These are phyloP conservation scores for Chironomus striatipennis DNA, from an alignment of 1,140 invertebrate species.

Conservation along the genomic window DNA sequence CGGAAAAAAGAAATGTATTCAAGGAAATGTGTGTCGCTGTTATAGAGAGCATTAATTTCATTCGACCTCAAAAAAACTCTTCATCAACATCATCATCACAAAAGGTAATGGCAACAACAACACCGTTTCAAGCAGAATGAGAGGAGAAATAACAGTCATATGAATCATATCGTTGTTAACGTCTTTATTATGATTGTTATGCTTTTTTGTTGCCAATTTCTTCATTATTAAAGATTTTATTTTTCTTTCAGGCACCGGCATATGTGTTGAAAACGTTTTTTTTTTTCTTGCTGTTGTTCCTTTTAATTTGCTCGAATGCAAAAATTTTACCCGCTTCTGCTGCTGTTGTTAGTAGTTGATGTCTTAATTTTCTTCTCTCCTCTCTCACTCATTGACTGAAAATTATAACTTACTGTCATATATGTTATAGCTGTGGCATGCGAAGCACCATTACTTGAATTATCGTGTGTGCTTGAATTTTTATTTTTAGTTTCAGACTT, in stretches of 20 bases:
- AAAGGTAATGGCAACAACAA: no score
- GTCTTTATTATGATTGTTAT: slow-evolving; percentile 20
- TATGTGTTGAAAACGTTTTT: not conserved
- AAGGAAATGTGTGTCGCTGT: not conserved
- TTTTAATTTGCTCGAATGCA: not conserved
- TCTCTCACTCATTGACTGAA: not conserved
- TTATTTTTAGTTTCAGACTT: no score
- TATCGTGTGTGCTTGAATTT: no score
- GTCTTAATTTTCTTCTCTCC: not conserved
- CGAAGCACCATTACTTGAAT: no score
- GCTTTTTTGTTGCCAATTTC: slow-evolving; percentile 1
- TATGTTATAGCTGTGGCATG: not conserved
- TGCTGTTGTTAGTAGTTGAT: not conserved
- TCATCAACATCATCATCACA: not conserved
- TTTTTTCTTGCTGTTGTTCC: not conserved
- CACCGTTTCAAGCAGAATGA: no score
- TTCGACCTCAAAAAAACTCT: not conserved
- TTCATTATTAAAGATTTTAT: not conserved
- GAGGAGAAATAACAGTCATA: not conserved
- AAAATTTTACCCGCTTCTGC: not conserved
- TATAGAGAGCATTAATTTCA: not conserved
- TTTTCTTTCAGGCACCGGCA: not conserved
- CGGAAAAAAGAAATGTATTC: not conserved
- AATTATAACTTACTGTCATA: slow-evolving; percentile 14
- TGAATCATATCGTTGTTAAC: slow-evolving; percentile 22